Percentiles rank a stretch among this genome's conserved stretches.
Evolutionary conservation across 2,797 vertebrate species (phyloP).

Genomic region (Sciurus vulgaris): DNA sequence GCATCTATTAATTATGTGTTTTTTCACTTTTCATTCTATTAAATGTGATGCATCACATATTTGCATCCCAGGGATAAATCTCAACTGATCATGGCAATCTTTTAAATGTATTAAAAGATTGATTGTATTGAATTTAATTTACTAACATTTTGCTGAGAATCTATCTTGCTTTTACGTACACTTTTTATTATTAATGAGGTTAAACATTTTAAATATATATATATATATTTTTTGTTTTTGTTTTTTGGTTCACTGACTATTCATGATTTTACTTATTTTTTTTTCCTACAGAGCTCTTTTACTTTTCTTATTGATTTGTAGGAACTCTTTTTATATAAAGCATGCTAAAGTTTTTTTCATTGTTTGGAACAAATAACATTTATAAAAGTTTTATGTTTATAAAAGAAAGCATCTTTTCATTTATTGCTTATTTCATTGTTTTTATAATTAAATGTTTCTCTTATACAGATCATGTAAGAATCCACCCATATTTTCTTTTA

Average conservation of each 20-base stretch:
- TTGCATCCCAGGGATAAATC: neutral
- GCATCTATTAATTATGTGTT: neutral
- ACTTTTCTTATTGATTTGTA: conserved; percentile 50
- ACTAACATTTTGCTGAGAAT: neutral
- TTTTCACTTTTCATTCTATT: neutral
- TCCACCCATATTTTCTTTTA: neutral
- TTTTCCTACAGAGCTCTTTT: neutral
- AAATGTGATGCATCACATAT: neutral
- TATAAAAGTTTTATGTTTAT: conserved; percentile 6
- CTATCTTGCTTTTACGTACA: neutral
- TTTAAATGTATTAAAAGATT: too few species aligned
- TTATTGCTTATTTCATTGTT: neutral
- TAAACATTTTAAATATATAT: conserved; percentile 31
- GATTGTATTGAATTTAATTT: neutral
- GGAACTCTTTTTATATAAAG: conserved; percentile 34
- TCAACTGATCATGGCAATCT: neutral
- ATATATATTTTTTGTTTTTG: neutral
- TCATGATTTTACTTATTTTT: conserved; percentile 23
- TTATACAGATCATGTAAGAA: conserved; percentile 8
- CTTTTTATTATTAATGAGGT: neutral
- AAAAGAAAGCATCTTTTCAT: neutral
- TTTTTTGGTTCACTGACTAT: neutral
- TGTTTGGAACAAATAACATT: neutral
- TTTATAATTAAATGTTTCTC: neutral
- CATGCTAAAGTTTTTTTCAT: conserved; percentile 16